Evolutionary conservation across 2,113 vertebrate species (phyloP), one percentile per base, ranked within the genome.

Genomic region (Halichoeres trimaculatus): DNA sequence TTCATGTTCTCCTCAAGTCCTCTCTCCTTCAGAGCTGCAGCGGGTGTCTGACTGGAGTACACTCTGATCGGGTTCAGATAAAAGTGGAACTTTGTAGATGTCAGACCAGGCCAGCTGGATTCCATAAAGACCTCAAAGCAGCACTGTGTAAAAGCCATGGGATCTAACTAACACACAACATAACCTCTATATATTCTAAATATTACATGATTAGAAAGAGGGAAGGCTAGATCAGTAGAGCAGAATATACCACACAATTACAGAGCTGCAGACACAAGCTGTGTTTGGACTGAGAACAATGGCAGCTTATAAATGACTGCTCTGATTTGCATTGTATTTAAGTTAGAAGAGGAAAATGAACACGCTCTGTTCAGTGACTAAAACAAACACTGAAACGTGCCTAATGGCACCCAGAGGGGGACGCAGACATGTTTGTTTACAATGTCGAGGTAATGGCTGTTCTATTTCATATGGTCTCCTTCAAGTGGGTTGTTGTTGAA

Each of bases 171-270:
- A 82, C 55, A 47, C 85, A 89, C 85, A 84, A 83, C 57, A 38
- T 74, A 85, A 90, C 78, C 64, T 88, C 69, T 80, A 84, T 83
- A 85, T 85, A 81, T 83, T 88, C 88, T 88, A 88, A 89, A 90
- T 91, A 93, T 86, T 77, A 89, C 81, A 87, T 91, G 91, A 93
- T 91, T 88, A 85, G 82, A 93, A 90, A 82, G 76, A 84, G 81
- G 60, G 67, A 56, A 84, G 70, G 83, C 69, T 86, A 83, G 84
- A 91, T 84, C 80, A 90, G 79, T 70, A 76, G 70, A 77, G 67
- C 78, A 75, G 81, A 87, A 67, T 85, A 87, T 80, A 90, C 89
- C 81, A 80, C 77, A 91, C 88, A 90, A 91, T 91, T 90, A 89
- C 75, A 86, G 83, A 87, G 79, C 80, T 81, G 69, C 73, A 88